phyloP scores from a whole-genome alignment of 2,113 vertebrate species.

The Zeus faber region DNA sequence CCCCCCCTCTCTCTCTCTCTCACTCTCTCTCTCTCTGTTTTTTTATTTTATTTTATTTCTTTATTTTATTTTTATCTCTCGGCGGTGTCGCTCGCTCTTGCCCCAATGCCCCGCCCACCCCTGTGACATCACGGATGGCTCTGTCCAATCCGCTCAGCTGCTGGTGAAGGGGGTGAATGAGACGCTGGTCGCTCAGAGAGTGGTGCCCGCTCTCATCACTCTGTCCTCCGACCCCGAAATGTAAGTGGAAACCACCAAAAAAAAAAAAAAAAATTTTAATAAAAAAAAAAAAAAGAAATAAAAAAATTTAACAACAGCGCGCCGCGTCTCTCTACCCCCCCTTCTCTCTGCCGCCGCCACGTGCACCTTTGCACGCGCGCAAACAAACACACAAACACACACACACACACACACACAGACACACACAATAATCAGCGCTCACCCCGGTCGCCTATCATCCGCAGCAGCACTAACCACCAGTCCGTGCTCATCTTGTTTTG shows the following conservation, averaged over 20 bases:
- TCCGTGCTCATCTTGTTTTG: slow-evolving; percentile 10
- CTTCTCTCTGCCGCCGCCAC: slow-evolving; percentile 52
- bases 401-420: slow-evolving; percentile 21
- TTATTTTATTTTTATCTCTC: slow-evolving; percentile 61
- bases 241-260: slow-evolving; percentile 83
- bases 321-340: slow-evolving; percentile 63
- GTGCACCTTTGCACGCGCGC: neutral
- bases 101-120: slow-evolving; percentile 66
- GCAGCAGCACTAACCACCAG: slow-evolving; percentile 20
- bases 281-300: slow-evolving; percentile 64
- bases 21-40: slow-evolving; percentile 64
- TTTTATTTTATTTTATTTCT: slow-evolving; percentile 15
- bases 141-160: slow-evolving; percentile 89
- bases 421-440: slow-evolving; percentile 36
- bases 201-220: slow-evolving; percentile 99
- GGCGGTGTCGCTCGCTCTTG: slow-evolving; percentile 86
- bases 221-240: slow-evolving; percentile 99
- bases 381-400: neutral
- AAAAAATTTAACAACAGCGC: slow-evolving; percentile 24
- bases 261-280: slow-evolving; percentile 33
- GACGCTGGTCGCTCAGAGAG: slow-evolving; percentile 99
- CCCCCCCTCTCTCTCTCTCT: slow-evolving; percentile 73
- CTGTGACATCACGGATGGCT: slow-evolving; percentile 71
- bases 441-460: slow-evolving; percentile 38
- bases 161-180: slow-evolving; percentile 99